These are phyloP conservation scores for Lacerta agilis DNA, from an alignment of 2,797 vertebrate species.

Conservation along the genomic window DNA sequence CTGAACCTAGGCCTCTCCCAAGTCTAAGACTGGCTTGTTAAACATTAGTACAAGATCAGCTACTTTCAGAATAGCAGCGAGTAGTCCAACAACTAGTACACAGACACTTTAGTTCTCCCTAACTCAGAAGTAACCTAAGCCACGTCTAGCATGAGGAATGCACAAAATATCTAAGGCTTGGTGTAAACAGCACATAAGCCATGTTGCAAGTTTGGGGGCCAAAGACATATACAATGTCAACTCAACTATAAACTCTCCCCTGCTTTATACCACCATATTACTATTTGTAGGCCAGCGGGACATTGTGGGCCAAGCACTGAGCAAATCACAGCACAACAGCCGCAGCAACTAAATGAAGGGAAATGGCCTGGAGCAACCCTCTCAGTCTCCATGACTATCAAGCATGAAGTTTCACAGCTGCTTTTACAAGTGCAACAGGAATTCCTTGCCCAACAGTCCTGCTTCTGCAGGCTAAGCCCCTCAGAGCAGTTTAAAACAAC, in stretches of 20 bases:
- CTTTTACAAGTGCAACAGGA: not conserved
- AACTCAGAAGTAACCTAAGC: not conserved
- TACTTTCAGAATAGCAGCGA: not conserved
- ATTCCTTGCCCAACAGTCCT: not conserved
- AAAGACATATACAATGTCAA: not conserved
- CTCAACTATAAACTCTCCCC: not conserved
- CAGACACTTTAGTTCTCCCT: not conserved
- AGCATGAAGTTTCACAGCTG: not conserved
- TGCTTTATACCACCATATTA: not conserved
- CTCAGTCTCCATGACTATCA: not conserved
- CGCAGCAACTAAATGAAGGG: not conserved
- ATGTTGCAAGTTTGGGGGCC: too few relatives aligned
- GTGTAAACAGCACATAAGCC: not conserved
- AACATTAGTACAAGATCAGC: too few relatives aligned
- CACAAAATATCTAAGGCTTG: not conserved
- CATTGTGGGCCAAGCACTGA: not conserved
- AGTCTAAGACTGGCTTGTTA: not conserved
- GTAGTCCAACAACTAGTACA: not conserved
- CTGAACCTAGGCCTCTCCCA: not conserved
- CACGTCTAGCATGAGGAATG: not conserved
- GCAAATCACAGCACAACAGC: not conserved
- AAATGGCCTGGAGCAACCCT: too few relatives aligned
- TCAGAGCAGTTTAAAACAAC: not conserved
- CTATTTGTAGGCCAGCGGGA: not conserved
- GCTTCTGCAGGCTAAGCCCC: not conserved